Conservation (phyloP, 2,888 invertebrate species). For the Cylindroiulus punctatus region DNA sequence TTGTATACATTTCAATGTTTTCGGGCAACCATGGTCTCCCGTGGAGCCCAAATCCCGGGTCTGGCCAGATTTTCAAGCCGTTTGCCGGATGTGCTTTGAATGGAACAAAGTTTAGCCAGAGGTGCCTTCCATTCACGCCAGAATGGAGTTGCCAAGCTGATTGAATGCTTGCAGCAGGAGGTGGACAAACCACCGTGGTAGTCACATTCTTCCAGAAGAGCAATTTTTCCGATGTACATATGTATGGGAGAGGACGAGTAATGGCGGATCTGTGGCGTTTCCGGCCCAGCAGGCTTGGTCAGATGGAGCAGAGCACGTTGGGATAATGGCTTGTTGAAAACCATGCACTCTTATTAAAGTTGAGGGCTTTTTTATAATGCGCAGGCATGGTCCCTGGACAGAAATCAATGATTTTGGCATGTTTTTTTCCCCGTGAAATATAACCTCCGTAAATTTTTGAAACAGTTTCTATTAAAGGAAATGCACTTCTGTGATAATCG, state of each 20-base stretch:
- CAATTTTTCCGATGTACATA: neutral
- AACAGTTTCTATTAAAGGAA: no score
- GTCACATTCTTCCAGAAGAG: neutral
- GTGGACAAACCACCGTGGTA: neutral
- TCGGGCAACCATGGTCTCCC: neutral
- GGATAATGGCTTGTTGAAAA: neutral
- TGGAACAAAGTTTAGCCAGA: neutral
- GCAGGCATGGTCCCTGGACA: neutral
- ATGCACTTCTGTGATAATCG: neutral
- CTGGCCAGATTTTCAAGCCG: neutral
- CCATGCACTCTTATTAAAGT: neutral
- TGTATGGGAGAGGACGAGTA: neutral
- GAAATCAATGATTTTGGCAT: neutral
- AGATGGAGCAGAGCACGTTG: neutral
- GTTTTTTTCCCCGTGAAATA: neutral
- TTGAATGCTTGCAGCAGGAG: slow-evolving; percentile 30
- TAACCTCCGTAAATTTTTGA: neutral
- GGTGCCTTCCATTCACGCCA: neutral
- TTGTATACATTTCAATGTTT: slow-evolving; percentile 12
- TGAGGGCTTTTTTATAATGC: neutral
- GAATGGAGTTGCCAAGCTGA: slow-evolving; percentile 1
- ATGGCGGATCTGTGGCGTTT: neutral
- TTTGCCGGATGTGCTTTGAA: slow-evolving; percentile 8
- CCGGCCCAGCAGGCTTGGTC: neutral
- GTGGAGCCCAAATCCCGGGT: neutral